These are phyloP conservation scores for Leptestheria dahalacensis DNA, from an alignment of 1,140 invertebrate genomes.

Conservation along the genomic window DNA sequence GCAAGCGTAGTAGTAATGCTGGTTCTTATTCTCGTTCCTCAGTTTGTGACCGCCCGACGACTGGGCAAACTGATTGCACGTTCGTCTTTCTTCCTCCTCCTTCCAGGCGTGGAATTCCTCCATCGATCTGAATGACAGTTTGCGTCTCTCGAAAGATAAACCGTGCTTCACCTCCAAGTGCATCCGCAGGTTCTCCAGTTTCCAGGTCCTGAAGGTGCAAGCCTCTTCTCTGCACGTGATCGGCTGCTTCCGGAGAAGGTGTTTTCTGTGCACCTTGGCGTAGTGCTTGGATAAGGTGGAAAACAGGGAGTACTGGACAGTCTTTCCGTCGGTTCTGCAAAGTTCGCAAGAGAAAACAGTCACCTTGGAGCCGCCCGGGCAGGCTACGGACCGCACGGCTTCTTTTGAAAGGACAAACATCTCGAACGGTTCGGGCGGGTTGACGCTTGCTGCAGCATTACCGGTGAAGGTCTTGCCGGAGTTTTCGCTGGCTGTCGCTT, in stretches of 20 bases:
- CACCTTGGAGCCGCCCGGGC: not conserved
- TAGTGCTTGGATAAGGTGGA: not conserved
- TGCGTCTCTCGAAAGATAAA: not conserved
- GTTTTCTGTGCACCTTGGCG: not conserved
- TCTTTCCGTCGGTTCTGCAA: not conserved
- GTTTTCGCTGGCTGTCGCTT: too few species aligned
- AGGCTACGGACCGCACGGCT: not conserved
- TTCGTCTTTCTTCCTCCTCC: not conserved
- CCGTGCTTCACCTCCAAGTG: not conserved
- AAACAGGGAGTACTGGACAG: not conserved
- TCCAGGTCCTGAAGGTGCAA: not conserved
- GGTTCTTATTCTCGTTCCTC: not conserved
- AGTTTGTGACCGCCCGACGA: slow-evolving; percentile 5
- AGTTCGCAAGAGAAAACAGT: not conserved
- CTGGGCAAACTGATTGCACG: slow-evolving; percentile 2
- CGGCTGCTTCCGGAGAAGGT: not conserved
- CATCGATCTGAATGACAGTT: not conserved
- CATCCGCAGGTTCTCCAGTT: not conserved
- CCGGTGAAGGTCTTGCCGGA: too few species aligned
- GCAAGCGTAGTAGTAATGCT: slow-evolving; percentile 5
- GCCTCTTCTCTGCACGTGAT: not conserved
- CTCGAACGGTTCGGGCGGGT: not conserved
- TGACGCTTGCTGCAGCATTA: too few species aligned
- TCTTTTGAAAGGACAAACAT: not conserved
- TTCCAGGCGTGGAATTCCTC: slow-evolving; percentile 13